Percentiles rank a stretch among this genome's conserved stretches.
These are phyloP conservation scores for Gadopsis marmoratus DNA, from an alignment of 2,797 vertebrate species.

Conservation along the genomic window DNA sequence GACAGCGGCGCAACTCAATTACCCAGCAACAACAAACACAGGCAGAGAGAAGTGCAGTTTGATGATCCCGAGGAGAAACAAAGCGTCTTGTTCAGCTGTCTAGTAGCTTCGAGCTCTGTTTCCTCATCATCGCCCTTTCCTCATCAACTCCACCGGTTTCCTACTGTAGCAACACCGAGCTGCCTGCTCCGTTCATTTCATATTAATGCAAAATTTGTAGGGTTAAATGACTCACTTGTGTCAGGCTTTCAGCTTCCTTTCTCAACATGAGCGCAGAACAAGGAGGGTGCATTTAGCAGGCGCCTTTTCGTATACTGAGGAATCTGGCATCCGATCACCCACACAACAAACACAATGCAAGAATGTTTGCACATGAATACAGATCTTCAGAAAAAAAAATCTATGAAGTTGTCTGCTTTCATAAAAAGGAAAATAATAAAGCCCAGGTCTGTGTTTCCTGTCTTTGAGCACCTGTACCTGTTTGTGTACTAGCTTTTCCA, in stretches of 20 bases:
- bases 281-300: slow-evolving; percentile 20
- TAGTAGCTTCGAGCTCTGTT: slow-evolving; percentile 35
- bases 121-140: slow-evolving; percentile 36
- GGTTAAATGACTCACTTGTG: slow-evolving; percentile 40
- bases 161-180: background rate
- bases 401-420: background rate
- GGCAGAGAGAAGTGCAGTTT: slow-evolving; percentile 46
- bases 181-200: slow-evolving; percentile 33
- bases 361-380: background rate
- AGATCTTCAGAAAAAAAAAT: background rate
- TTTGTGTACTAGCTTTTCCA: background rate
- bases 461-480: background rate
- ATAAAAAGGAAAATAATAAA: background rate
- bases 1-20: slow-evolving; percentile 73
- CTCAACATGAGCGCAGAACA: slow-evolving; percentile 24
- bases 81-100: slow-evolving; percentile 42
- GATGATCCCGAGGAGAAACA: slow-evolving; percentile 59
- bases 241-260: slow-evolving; percentile 18
- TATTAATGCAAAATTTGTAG: slow-evolving; percentile 47
- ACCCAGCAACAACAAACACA: slow-evolving; percentile 65
- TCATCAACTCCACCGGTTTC: slow-evolving; percentile 43
- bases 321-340: background rate
- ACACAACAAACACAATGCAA: background rate
- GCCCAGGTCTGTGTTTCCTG: background rate
- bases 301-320: slow-evolving; percentile 14